Conservation (phyloP, 2,888 invertebrate genomes). For the Luperina nickerlii region DNA sequence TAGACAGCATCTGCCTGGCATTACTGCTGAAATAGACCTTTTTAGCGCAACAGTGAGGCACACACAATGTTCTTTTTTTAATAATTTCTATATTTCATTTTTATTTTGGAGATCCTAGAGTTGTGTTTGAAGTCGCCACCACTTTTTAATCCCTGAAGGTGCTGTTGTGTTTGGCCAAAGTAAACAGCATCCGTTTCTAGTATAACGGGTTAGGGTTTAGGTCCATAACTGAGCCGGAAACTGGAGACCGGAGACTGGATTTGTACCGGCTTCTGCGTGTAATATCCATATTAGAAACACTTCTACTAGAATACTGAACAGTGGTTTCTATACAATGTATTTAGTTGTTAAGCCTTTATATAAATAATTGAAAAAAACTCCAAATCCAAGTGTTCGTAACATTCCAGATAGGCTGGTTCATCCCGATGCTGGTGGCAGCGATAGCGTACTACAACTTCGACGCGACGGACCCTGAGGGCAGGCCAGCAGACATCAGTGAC, state of each 20-base stretch:
- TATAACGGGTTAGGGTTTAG: background rate
- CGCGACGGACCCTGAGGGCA: constrained; percentile 95
- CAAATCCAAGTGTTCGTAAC: background rate
- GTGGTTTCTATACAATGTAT: background rate
- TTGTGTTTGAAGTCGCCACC: background rate
- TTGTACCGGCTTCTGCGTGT: background rate
- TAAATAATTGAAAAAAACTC: background rate
- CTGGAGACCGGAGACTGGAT: background rate
- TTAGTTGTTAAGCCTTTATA: no score
- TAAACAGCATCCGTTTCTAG: no score
- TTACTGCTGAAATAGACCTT: background rate
- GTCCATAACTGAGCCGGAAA: constrained; percentile 32
- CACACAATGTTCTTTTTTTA: background rate
- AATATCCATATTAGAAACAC: background rate
- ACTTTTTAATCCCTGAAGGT: background rate
- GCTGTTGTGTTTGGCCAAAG: background rate
- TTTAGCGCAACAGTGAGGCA: background rate
- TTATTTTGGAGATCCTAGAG: background rate
- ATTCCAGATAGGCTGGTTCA: constrained; percentile 93
- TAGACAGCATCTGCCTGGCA: no score
- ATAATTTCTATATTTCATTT: background rate
- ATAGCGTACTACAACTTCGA: constrained; percentile 97
- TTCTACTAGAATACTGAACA: constrained; percentile 3
- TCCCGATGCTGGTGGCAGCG: constrained; percentile 95
- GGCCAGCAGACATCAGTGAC: constrained; percentile 93